These are phyloP conservation scores for Lasius platythorax DNA, from an alignment of 2,888 invertebrate genomes.

Conservation along the genomic window DNA sequence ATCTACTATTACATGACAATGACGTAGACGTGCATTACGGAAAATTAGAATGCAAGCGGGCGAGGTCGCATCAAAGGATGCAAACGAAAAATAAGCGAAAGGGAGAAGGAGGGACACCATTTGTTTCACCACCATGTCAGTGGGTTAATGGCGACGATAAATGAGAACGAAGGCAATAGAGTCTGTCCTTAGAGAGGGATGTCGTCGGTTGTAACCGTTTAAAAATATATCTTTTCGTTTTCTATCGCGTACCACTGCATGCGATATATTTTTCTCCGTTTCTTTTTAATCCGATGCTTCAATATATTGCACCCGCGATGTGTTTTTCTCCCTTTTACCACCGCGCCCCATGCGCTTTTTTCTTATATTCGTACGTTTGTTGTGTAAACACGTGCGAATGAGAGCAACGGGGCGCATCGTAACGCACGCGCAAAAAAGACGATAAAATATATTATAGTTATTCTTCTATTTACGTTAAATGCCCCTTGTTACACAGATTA, in stretches of 20 bases:
- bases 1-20: neutral
- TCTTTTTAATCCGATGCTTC: slow-evolving; percentile 56
- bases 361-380: slow-evolving; percentile 27
- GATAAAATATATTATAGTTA: slow-evolving; percentile 3
- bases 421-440: neutral
- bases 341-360: neutral
- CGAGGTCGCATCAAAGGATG: neutral
- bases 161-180: slow-evolving; percentile 68
- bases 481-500: slow-evolving; percentile 13
- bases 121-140: slow-evolving; percentile 67
- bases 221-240: slow-evolving; percentile 63
- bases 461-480: neutral
- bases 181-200: slow-evolving; percentile 47
- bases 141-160: slow-evolving; percentile 73
- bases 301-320: slow-evolving; percentile 43
- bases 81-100: slow-evolving; percentile 12
- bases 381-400: slow-evolving; percentile 16
- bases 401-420: neutral
- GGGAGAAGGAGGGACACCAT: slow-evolving; percentile 27
- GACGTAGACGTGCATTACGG: neutral
- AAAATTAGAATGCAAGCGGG: neutral
- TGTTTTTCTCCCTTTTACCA: neutral
- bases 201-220: slow-evolving; percentile 59
- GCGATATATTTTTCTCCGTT: neutral
- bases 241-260: slow-evolving; percentile 54